Evolutionary conservation across 2,113 vertebrate genomes (phyloP), one percentile per base, ranked within the genome.

Genomic region (Ceuthmochares aereus): DNA sequence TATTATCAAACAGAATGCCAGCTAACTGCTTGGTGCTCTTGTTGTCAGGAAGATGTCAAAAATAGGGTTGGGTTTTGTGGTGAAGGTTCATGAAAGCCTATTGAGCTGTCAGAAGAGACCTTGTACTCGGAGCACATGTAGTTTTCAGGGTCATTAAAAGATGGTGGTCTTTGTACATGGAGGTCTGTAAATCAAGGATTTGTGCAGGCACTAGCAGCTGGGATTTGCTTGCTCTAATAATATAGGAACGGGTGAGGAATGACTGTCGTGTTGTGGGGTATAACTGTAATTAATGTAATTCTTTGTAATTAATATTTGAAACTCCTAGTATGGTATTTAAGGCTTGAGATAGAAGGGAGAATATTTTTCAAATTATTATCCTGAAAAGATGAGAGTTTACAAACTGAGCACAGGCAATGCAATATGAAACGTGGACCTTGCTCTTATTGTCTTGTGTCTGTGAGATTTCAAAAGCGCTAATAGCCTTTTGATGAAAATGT

Each of bases 401-500:
- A 63, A 59, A 63, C 32, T 4, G 51, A 62, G 42, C 2, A 0
- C 2, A 25, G 60, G 14, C 74, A 62, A 6, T 18, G 63, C 74
- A 21, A 2, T 37, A 5, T 36, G 67, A 80, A 76, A 51, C 0
- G 0, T 21, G 74, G 78, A 80, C 60, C 75, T 83, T 83, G 83
- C 84, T 77, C 55, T 86, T 68, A 12, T 56, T 64, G 96, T 42
- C 59, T 66, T 0, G 0, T 51, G 83, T 55, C 95, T 96, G 96
- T 73, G 89, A 60, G 77, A 47, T 63, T 77, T 93, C 90, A 96
- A 18, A 64, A 34, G 83, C 10, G 3, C 79, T 86, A 90, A 93
- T 37, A 68, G 87, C 68, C 82, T 70, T 81, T 90, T 45, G 85
- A 92, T 93, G 95, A 89, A 94, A 91, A 77, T 69, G 75, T 55